Evolutionary conservation across 2,888 invertebrate genomes (phyloP), one percentile per base, ranked within the genome.

Genomic region (Tetrapedia diversipes): DNA sequence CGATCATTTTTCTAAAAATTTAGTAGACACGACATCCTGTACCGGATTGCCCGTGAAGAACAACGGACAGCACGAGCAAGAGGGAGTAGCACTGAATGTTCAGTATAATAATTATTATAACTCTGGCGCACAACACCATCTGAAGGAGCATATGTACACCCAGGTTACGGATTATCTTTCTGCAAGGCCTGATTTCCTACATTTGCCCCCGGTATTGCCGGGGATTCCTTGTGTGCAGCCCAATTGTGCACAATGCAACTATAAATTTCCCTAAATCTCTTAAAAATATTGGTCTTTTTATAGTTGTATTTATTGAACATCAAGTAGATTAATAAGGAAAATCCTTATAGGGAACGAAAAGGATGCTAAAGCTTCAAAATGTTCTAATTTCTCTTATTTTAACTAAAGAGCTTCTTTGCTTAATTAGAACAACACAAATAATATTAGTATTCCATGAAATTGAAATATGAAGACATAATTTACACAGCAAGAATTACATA

Each of bases 201-300:
- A 90, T 68, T 80, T 91, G 37, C 90, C 91, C 1, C 87, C 91
- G 3, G 81, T 91, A 1, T 63, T 91, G 11, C 90, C 91, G 1
- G 87, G 89, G 4, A 86, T 91, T 47, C 89, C 91, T 11, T 91
- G 91, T 68, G 84, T 91, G 1, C 91, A 90, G 39, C 91, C 91
- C 0, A 91, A 91, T 77, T 91, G 91, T 70, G 77, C 89, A 19
- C 88, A 91, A 56, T 91, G 91, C 67, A 66, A 51, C 19, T 91
- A 89, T 66, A 91, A 91, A 69, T 90, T 90, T 60, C 68, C 84
- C 7, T 85, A 47, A 81, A 61, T 16, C 10, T 16, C 10, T 34
- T 22, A 4, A 6, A 16, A 29, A 34, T 29, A 14, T 32, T 7
- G 2, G 16, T 45, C 29, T 32, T 10, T 3, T 16, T 16, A 14